Base-by-base conservation (phyloP, 2,888 invertebrate genomes). In the Parapristionchus giblindavisi region DNA sequence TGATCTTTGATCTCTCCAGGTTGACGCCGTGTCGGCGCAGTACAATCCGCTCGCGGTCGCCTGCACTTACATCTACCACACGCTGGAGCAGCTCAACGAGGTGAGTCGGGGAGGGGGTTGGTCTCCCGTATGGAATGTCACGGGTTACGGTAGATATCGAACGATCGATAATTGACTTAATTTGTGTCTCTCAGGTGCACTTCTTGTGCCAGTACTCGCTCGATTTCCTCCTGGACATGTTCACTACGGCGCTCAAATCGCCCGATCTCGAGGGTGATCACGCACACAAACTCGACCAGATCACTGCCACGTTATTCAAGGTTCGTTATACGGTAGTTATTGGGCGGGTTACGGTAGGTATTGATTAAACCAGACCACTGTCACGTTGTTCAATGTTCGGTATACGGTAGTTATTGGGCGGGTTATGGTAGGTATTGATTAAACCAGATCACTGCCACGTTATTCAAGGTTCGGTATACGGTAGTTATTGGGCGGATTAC, bases 31-130 rank as follows among this genome's bases (percentile, higher is more conserved):
- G 4, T 86, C 86, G 24, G 96, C 96, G 85, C 96, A 98, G 89
- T 99, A 99, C 88, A 91, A 95, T 87, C 96, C 98, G 0, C 90
- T 99, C 27, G 96, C 99, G 34, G 90, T 92, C 90, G 96, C 97
- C 4, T 99, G 99, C 91, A 96, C 96, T 88, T 95, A 95, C 88
- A 98, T 99, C 88, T 99, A 98, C 91, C 98, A 99, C 90, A 98
- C 96, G 0, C 94, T 99, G 93, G 98, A 99, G 88, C 94, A 95
- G 73, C 91, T 99, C 78, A 95, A 98, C 90, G 91, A 91, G 88
- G 90, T 66, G 51, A n/a, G n/a, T n/a, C n/a, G n/a, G n/a, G n/a
- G n/a, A n/a, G n/a, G n/a, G n/a, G n/a, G n/a, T n/a, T n/a, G n/a
- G n/a, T n/a, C n/a, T n/a, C n/a, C 34, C 32, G 51, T 32, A 29